Base-by-base conservation (phyloP, 2,888 invertebrate species). In the Scaptomyza caliginosa region DNA sequence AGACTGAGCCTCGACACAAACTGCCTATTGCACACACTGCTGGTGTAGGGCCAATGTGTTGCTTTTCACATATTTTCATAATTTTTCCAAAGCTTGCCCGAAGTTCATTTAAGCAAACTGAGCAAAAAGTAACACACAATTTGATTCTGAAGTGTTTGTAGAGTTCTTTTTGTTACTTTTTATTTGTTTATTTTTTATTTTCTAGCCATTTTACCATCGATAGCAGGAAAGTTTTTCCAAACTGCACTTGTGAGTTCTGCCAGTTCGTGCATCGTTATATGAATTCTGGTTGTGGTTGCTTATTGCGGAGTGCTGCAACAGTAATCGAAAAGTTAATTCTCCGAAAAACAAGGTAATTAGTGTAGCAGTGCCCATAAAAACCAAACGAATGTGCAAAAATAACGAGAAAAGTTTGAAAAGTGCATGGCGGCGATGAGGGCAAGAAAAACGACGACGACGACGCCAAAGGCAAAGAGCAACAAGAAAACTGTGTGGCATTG, bases 341-440 rank as follows among this genome's bases (percentile, higher is more conserved):
- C 88, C 88, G 85, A 86, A 88, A 86, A 86, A 86, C 86, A 86
- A 87, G 88, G 88, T 88, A 88, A 86, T 86, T 86, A 86, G 88
- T 86, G 86, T 80, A 74, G 68, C 75, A 74, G 75, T 67, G 75
- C 72, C 72, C 85, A 85, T 86, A 85, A 86, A 86, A 84, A 81
- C 63, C 87, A 85, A 81, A 85, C 85, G 75, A 87, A 87, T 87
- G 87, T 85, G 81, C 87, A 87, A 77, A 87, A 85, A 81, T 81
- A 81, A 81, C 81, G 81, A 81, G 87, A 81, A 81, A 81, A 81
- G 75, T 81, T 87, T 74, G 82, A 62, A 85, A 81, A 86, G 82
- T 58, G 66, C 55, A 46, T 34, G 43, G 11, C 39, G 34, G 8
- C 39, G 39, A 36, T 28, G 39, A 38, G 51, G 28, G 38, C 11